A percentile compares a stretch with the other conserved stretches of the same genome.
Evolutionary conservation across 2,113 vertebrate species (phyloP).

Genomic region (Antechinus stuartii): DNA sequence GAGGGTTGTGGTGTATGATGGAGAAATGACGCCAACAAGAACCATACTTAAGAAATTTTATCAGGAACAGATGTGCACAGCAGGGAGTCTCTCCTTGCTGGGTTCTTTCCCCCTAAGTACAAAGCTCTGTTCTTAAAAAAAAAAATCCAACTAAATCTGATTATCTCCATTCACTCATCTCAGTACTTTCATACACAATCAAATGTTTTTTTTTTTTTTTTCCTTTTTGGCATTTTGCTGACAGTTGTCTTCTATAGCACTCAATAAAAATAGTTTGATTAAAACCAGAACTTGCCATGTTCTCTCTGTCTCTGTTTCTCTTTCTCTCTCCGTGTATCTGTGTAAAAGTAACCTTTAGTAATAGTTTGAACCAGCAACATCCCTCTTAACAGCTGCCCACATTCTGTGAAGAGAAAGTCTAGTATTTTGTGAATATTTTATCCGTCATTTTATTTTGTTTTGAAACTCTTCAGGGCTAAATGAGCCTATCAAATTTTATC

Average conservation of each 20-base stretch:
- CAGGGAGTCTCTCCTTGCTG: background rate
- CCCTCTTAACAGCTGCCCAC: background rate
- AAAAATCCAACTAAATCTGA: background rate
- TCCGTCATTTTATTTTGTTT: background rate
- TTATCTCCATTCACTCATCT: background rate
- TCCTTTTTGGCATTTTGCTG: background rate
- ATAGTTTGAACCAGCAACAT: background rate
- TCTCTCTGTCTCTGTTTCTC: background rate
- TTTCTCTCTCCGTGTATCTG: background rate
- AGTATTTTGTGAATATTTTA: background rate
- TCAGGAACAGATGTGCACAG: background rate
- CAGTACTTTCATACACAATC: background rate
- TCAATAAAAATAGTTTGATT: background rate
- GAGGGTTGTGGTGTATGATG: background rate
- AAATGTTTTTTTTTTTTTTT: background rate
- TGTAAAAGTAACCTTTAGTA: background rate
- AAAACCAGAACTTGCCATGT: background rate
- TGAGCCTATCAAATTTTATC: background rate
- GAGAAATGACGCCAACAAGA: background rate
- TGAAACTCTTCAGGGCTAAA: background rate
- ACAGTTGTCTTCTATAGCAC: background rate
- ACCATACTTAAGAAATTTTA: background rate
- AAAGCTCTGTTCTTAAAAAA: background rate
- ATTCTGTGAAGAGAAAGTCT: background rate
- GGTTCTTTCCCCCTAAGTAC: background rate